Evolutionary conservation across 2,888 invertebrate genomes (phyloP), one percentile per base, ranked within the genome.

Genomic region (Agrotis puta): DNA sequence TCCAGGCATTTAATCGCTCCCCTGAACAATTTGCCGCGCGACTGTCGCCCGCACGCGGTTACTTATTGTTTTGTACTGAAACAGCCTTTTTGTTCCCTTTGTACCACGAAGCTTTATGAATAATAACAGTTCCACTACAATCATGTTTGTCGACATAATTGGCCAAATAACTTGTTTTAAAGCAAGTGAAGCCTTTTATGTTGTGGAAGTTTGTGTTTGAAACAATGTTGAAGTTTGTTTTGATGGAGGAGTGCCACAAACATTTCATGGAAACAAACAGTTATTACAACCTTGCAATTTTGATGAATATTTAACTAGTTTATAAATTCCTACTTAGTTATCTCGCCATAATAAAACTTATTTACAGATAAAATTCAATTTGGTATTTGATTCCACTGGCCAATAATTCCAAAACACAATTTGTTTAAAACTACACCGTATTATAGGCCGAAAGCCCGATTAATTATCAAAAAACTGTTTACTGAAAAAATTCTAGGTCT

Each of bases 1-100:
- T 92, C 82, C 89, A 87, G 87, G 87, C 85, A n/a, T 89, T 88
- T 91, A 91, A 91, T 91, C 90, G 92, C 86, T 89, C 90, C 87
- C 88, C 83, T 87, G 89, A 88, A 88, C 90, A 90, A 90, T 91
- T 91, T 91, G 82, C 89, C 85, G 87, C 83, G 84, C 85, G 87
- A 84, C 87, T 90, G 91, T 92, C 90, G 86, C 83, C 84, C 81
- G 88, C 91, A 92, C 86, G 84, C 87, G 74, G 84, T 76, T 84
- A 84, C 89, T 88, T 88, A 87, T 89, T 91, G 88, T 89, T 88
- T 86, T 85, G 79, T 81, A 78, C 82, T 59, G 83, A 80, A 85
- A 84, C 82, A 85, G 81, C 77, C 82, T 85, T 88, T 88, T 86
- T 83, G 82, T 81, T 79, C 72, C 67, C 81, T 79, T 85, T 86